Percentiles rank a stretch among this genome's conserved stretches.
These are phyloP conservation scores for Acheta domesticus DNA, from an alignment of 2,888 invertebrate species.

Conservation along the genomic window DNA sequence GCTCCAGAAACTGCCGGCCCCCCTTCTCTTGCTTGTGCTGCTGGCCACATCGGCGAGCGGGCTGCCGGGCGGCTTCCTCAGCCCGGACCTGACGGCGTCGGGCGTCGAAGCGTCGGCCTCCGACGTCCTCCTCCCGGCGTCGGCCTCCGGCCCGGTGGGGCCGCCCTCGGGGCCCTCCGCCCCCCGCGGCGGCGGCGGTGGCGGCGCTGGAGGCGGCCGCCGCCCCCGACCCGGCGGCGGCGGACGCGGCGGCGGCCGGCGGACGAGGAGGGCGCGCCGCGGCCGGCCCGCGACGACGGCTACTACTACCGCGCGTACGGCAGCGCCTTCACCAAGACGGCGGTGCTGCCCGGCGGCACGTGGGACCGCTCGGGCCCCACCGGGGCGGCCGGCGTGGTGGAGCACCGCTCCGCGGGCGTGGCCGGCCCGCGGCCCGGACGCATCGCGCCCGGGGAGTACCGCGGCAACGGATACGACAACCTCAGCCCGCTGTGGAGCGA, in stretches of 20 bases:
- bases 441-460: neutral
- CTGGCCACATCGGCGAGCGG: no score
- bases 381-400: neutral
- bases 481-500: neutral
- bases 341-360: neutral
- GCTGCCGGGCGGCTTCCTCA: no score
- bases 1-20: no score
- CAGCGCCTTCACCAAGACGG: neutral
- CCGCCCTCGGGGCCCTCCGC: neutral
- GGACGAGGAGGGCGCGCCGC: neutral
- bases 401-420: neutral
- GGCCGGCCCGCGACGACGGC: neutral
- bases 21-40: no score
- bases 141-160: neutral
- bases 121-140: neutral
- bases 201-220: neutral
- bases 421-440: neutral
- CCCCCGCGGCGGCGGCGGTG: no score
- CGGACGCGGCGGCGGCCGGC: neutral
- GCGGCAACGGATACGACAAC: constrained; percentile 24
- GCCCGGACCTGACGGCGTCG: no score
- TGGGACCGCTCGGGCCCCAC: neutral
- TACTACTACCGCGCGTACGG: neutral
- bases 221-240: neutral
- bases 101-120: no score